Evolutionary conservation across 1,140 invertebrate genomes (phyloP), one percentile per base, ranked within the genome.

Genomic region (Atta colombica): DNA sequence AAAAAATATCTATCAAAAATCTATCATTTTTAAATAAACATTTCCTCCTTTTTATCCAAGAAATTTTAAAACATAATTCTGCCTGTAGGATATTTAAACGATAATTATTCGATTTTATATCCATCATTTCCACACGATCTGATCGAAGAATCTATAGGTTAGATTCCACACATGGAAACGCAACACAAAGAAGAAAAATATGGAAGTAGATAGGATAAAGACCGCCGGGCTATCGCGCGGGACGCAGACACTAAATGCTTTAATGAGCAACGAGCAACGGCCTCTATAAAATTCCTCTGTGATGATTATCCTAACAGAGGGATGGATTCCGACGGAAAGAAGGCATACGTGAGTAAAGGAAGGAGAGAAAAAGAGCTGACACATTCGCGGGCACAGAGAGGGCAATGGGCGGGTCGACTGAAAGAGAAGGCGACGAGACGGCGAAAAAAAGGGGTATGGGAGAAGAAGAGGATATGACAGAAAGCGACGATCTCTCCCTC

Each of bases 161-260:
- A 53, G 51, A n/a, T 49, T 45, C 35, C 49, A 49, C 21, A 10
- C 18, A 58, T 16, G 74, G 4, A 58, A 88, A 58, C 28, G 81
- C 49, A 35, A 49, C 0, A 25, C 0, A n/a, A 61, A 60, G 28
- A 65, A 60, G n/a, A 28, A 25, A 39, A 31, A 21, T 25, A 25
- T 12, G 45, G n/a, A 69, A 35, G 55, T 18, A 72, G 35, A 16
- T 63, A 35, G 60, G 51, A 49, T 49, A 18, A 28, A 84, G 77
- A 77, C 21, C 31, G 49, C 39, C 39, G 51, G 28, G 39, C 18
- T 51, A 75, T 53, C 49, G 74, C 53, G 58, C 21, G 49, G 45
- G 71, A 77, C 75, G 51, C 78, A 85, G 88, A 81, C 84, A 87
- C 74, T 90, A 90, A 90, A 89, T 87, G 78, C 85, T 90, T 90